Evolutionary conservation across 1,140 invertebrate species (phyloP).

Genomic region (Aphelenchoides fujianensis): DNA sequence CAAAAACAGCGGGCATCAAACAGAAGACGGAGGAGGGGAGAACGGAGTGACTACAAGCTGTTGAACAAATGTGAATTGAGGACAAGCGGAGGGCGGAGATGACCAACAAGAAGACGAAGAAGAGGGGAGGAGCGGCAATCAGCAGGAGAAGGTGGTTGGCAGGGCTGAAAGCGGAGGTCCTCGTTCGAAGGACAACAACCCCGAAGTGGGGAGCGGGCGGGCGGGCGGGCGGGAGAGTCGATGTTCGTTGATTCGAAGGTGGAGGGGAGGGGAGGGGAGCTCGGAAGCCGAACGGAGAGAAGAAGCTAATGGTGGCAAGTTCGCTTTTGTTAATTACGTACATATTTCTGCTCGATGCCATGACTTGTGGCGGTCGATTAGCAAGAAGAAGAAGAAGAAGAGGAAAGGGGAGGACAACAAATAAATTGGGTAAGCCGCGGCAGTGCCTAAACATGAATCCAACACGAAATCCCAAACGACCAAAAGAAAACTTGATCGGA

Average conservation of each 20-base stretch:
- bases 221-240: neutral
- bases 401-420: neutral
- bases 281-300: neutral
- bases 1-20: neutral
- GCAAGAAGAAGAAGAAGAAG: neutral
- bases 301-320: neutral
- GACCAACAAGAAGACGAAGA: neutral
- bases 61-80: conserved; percentile 2
- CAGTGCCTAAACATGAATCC: conserved; percentile 7
- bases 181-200: no score
- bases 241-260: neutral
- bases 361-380: neutral
- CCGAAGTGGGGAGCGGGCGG: no score
- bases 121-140: no score
- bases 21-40: neutral
- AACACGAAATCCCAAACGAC: neutral
- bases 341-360: neutral
- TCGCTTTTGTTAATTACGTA: conserved; percentile 3
- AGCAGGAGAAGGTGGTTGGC: no score
- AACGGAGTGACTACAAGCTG: neutral
- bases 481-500: neutral
- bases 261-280: no score
- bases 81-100: neutral
- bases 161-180: neutral
- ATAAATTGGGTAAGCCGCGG: conserved; percentile 13